phyloP scores from a whole-genome alignment of 2,113 vertebrate species.

The Chauna torquata region DNA sequence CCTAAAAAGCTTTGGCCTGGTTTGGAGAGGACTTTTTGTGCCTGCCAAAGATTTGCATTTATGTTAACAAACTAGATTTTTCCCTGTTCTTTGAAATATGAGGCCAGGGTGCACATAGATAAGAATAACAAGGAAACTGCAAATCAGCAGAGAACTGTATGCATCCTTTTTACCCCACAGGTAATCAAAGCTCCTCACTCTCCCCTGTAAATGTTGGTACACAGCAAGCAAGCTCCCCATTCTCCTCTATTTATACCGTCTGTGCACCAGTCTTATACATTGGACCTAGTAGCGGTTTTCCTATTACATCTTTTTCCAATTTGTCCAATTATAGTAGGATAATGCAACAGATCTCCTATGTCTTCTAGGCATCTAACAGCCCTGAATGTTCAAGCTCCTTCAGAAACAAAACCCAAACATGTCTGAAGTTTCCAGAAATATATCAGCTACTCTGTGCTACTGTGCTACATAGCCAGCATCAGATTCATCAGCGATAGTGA shows the following conservation, averaged over 20 bases:
- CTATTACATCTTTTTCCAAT: neutral
- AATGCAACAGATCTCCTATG: neutral
- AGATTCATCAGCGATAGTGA: neutral
- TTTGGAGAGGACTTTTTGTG: neutral
- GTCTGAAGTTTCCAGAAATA: neutral
- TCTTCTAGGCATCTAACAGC: neutral
- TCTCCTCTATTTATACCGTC: neutral
- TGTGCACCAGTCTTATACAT: accelerated
- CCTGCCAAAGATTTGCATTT: neutral
- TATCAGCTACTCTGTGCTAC: neutral
- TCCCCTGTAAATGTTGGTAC: neutral
- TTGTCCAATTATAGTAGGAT: neutral
- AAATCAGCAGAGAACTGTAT: neutral
- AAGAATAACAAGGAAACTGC: neutral
- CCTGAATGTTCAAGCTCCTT: neutral
- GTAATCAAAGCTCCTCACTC: neutral
- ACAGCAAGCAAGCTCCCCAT: neutral
- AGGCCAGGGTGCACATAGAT: neutral
- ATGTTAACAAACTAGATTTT: neutral
- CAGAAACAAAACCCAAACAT: neutral
- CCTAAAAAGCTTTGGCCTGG: neutral
- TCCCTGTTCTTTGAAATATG: neutral
- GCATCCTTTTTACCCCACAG: neutral
- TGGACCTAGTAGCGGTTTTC: neutral
- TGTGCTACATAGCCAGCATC: neutral